Evolutionary conservation across 64 coral and sea anemone species (phyloP), one percentile per base, ranked within the genome.

Genomic region (Dendronephthya gigantea): DNA sequence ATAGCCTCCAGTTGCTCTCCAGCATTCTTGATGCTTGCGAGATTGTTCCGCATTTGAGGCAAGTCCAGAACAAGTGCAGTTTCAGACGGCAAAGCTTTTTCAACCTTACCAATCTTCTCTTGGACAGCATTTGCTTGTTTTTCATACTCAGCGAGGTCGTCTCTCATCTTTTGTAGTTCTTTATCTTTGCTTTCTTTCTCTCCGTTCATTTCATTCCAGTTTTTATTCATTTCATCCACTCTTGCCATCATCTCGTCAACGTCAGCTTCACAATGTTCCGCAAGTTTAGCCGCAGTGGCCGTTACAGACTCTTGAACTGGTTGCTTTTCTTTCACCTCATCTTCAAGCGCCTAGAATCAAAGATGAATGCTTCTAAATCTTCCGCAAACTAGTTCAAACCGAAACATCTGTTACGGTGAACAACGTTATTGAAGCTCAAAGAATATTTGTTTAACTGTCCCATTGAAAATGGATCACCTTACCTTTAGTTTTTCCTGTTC

Each of bases 401-500:
- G n/a, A n/a, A n/a, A n/a, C n/a, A n/a, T n/a, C n/a, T n/a, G n/a
- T n/a, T n/a, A n/a, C n/a, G n/a, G n/a, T n/a, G n/a, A n/a, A n/a
- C n/a, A n/a, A n/a, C n/a, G n/a, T n/a, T n/a, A n/a, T n/a, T n/a
- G n/a, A n/a, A n/a, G n/a, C n/a, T n/a, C n/a, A n/a, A n/a, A n/a
- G n/a, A n/a, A n/a, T n/a, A n/a, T n/a, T n/a, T n/a, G n/a, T n/a
- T n/a, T n/a, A n/a, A n/a, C n/a, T n/a, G n/a, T n/a, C n/a, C n/a
- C n/a, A n/a, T 2, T 62, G 17, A 62, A 23, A n/a, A 19, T 52
- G 68, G 41, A 56, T 50, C 50, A 30, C n/a, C 50, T 22, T 84
- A 97, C 92, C 89, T 93, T 91, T 0, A 97, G 36, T 62, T 97
- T 93, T 40, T 93, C 89, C 81, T 91, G 87, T 51, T 84, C 48